Base-by-base conservation (phyloP, 2,888 invertebrate species). In the Leucophora obtusa region DNA sequence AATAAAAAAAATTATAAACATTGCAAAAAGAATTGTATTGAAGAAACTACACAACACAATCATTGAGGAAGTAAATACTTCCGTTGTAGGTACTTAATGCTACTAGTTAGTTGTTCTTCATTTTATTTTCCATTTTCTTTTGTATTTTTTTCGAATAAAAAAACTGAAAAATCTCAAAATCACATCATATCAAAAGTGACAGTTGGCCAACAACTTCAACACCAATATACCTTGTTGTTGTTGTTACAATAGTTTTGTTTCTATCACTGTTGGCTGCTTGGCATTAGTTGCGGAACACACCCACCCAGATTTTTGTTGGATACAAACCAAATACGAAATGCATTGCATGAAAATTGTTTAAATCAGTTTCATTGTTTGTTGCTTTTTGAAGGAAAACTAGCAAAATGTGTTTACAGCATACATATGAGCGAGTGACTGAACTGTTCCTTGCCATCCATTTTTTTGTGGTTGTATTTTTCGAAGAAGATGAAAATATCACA, bases 151-250 rank as follows among this genome's bases (percentile, higher is more conserved):
- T 11, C 6, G 2, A 68, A 53, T 14, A 28, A 24, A 33, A 58
- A 28, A 65, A 60, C 11, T n/a, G 28, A 38, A 35, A 54, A 56
- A n/a, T 43, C 69, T 54, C 62, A 14, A 76, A 81, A 81, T 81
- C 81, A 81, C 81, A 77, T 81, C 77, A 81, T 74, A 69, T 73
- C 70, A 71, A 62, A 70, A 77, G 77, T 81, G 73, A 77, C 81
- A 81, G 73, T 77, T 81, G 65, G 77, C 38, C 69, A 63, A 43
- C 69, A 70, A 54, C 72, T 60, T 71, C 77, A 77, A 77, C 71
- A 77, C 47, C 71, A 71, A 54, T 1, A 4, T 4, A 21, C 24
- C 51, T 35, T 33, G 8, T 33, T 24, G 6, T 59, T 33, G 51
- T 53, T 54, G 21, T 33, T 17, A 33, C 50, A n/a, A n/a, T 56